phyloP scores from a whole-genome alignment of 2,888 invertebrate genomes.

The Oxytorus armatus region DNA sequence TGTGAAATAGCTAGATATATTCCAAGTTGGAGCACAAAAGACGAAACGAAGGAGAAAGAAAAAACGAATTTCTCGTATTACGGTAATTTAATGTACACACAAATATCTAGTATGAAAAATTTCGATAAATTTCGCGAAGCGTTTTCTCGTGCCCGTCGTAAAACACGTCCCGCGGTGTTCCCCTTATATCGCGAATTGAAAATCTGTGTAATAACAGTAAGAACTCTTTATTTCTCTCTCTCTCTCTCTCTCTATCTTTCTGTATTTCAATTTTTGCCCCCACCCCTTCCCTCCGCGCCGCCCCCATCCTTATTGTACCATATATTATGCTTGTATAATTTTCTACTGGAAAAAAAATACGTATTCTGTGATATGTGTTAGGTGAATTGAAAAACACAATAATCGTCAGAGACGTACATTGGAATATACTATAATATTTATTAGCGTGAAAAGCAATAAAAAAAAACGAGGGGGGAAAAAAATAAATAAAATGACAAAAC shows the following conservation, averaged over 20 bases:
- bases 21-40: slow-evolving; percentile 61
- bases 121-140: slow-evolving; percentile 9
- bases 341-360: slow-evolving; percentile 76
- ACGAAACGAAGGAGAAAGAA: slow-evolving; percentile 10
- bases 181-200: slow-evolving; percentile 33
- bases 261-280: slow-evolving; percentile 15
- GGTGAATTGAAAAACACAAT: slow-evolving; percentile 78
- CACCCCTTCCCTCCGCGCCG: slow-evolving; percentile 34
- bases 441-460: slow-evolving; percentile 69
- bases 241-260: slow-evolving; percentile 9
- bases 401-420: slow-evolving; percentile 76
- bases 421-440: slow-evolving; percentile 70
- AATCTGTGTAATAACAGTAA: slow-evolving; percentile 21
- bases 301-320: slow-evolving; percentile 70
- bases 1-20: slow-evolving; percentile 63
- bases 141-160: not conserved
- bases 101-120: slow-evolving; percentile 39
- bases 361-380: slow-evolving; percentile 84
- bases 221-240: not conserved
- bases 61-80: slow-evolving; percentile 54
- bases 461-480: slow-evolving; percentile 37
- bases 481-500: slow-evolving; percentile 30
- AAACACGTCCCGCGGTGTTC: not conserved
- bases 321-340: slow-evolving; percentile 76
- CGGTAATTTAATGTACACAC: slow-evolving; percentile 50